A percentile compares a stretch with the other conserved stretches of the same genome.
These are phyloP conservation scores for Gallinago nigripennis DNA, from an alignment of 2,797 vertebrate genomes.

Conservation along the genomic window DNA sequence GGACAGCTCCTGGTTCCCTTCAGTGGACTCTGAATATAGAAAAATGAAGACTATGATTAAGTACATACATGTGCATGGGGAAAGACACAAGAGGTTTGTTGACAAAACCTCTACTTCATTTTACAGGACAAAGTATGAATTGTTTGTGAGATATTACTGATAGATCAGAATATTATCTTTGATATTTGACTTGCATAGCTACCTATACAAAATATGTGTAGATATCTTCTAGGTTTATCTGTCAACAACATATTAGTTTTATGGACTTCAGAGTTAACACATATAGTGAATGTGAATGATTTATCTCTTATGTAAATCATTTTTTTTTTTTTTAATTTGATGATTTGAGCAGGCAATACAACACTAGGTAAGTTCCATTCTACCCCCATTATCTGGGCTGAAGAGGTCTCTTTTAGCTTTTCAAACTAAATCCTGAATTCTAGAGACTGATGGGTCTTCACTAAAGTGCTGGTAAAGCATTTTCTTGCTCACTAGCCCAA, in stretches of 20 bases:
- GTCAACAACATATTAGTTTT: neutral
- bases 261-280: neutral
- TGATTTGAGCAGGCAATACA: neutral
- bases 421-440: constrained; percentile 27
- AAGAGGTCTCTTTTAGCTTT: neutral
- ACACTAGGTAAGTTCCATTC: neutral
- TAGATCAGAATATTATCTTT: neutral
- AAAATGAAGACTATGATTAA: neutral
- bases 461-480: constrained; percentile 32
- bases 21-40: neutral
- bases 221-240: neutral
- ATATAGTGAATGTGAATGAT: neutral
- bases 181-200: neutral
- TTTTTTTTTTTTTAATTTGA: neutral
- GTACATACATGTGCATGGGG: too few relatives aligned
- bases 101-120: neutral
- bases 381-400: neutral
- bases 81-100: neutral
- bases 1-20: neutral
- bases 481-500: constrained; percentile 50
- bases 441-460: neutral
- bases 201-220: neutral
- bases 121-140: neutral
- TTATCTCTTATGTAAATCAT: neutral
- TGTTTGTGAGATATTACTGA: neutral